Conservation (phyloP, 2,113 vertebrate species). For the Dolichotis patagonum region DNA sequence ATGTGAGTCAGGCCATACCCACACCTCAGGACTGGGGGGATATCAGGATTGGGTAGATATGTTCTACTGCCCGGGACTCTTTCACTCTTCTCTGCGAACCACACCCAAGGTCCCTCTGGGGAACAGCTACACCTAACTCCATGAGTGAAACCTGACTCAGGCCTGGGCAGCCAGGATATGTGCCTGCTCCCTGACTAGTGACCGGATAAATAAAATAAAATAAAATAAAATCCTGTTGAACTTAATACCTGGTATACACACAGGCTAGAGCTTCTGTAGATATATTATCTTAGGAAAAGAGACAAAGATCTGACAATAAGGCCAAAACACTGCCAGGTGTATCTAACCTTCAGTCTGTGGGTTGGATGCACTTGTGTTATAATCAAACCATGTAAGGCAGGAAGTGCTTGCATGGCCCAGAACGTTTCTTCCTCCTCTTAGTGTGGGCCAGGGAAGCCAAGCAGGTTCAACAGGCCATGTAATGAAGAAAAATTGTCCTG, state of each 20-base stretch:
- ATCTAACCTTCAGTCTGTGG: background rate
- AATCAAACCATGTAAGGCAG: background rate
- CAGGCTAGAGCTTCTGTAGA: slow-evolving; percentile 16
- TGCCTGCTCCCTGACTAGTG: background rate
- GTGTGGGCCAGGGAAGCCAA: background rate
- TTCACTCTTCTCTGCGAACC: background rate
- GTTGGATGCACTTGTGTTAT: background rate
- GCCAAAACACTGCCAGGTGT: background rate
- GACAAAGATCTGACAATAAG: slow-evolving; percentile 47
- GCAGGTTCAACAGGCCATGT: background rate
- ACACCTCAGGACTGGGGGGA: background rate
- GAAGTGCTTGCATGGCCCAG: background rate
- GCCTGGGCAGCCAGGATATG: background rate
- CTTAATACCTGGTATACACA: slow-evolving; percentile 27
- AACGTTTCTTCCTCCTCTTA: background rate
- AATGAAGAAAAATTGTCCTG: slow-evolving; percentile 1
- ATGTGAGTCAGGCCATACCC: background rate
- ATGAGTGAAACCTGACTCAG: background rate
- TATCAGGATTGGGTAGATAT: background rate
- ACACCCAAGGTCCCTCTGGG: background rate
- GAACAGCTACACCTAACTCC: background rate
- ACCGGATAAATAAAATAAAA: slow-evolving; percentile 7
- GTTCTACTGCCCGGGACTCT: background rate
- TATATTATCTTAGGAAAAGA: slow-evolving; percentile 1
- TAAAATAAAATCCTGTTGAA: slow-evolving; percentile 24